Conservation (phyloP, 2,113 vertebrate species). For the Todiramphus chloris region DNA sequence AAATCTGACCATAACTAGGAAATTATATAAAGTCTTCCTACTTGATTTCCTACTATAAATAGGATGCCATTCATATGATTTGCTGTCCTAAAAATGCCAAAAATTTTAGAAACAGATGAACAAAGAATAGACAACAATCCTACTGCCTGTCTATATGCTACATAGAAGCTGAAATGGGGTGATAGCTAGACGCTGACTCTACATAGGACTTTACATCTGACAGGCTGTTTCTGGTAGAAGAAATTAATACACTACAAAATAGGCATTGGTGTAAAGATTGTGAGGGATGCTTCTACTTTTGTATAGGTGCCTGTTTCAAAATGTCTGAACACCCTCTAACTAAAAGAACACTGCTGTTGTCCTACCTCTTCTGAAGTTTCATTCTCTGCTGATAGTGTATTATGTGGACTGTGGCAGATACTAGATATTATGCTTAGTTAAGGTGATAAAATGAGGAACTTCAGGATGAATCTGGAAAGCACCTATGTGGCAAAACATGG, state of each 20-base stretch:
- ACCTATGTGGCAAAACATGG: not conserved
- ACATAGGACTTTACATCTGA: not conserved
- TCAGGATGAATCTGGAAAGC: not conserved
- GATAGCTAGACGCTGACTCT: not conserved
- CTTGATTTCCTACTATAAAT: not conserved
- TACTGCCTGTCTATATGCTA: not conserved
- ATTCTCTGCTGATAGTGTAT: fast-evolving
- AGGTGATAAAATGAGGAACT: not conserved
- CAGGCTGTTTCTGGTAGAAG: not conserved
- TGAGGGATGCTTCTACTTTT: not conserved
- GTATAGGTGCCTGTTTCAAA: not conserved
- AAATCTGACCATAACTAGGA: not conserved
- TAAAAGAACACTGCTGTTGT: not conserved
- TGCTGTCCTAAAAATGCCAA: not conserved
- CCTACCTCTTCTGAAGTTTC: not conserved
- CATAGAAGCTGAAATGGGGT: not conserved
- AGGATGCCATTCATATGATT: not conserved
- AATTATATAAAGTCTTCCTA: constrained; percentile 12
- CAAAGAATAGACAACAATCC: not conserved
- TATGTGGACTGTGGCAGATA: not conserved
- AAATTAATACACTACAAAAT: not conserved
- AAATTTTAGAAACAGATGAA: not conserved
- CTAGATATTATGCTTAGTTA: not conserved
- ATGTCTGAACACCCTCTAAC: fast-evolving
- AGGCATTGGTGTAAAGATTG: not conserved